Conservation (phyloP, 2,797 vertebrate species). For the Poecilia wingei region DNA sequence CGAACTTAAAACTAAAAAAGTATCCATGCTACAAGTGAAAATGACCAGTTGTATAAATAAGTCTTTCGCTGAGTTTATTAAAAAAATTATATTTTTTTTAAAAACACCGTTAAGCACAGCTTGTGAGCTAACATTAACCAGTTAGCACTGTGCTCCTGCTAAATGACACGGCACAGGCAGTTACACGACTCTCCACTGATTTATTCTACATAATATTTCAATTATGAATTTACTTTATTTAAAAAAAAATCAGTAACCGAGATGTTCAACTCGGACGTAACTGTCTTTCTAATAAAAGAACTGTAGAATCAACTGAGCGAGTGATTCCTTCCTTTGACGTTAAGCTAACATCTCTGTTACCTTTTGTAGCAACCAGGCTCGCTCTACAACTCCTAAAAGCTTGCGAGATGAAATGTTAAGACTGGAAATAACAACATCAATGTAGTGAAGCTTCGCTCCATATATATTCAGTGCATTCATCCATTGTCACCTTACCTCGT, state of each 20-base stretch:
- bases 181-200: background rate
- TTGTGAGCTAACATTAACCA: slow-evolving; percentile 36
- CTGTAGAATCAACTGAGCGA: background rate
- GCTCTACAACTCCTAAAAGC: background rate
- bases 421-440: background rate
- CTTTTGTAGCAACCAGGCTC: slow-evolving; percentile 33
- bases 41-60: fast-evolving
- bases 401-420: background rate
- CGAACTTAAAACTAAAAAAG: background rate
- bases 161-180: slow-evolving; percentile 36
- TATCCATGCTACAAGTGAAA: background rate
- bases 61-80: background rate
- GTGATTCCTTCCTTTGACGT: slow-evolving; percentile 36
- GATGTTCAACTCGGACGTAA: fast-evolving
- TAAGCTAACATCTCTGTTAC: slow-evolving; percentile 47
- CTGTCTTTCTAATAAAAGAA: background rate
- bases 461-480: background rate
- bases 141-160: slow-evolving; percentile 52
- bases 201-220: background rate
- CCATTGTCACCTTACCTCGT: slow-evolving; percentile 86
- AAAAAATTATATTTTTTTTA: background rate
- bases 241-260: fast-evolving
- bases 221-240: fast-evolving
- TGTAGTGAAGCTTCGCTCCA: background rate
- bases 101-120: slow-evolving; percentile 1